Percentiles rank a stretch among this genome's conserved stretches.
Evolutionary conservation across 2,797 vertebrate species (phyloP).

Genomic region (Danio aesculapii): DNA sequence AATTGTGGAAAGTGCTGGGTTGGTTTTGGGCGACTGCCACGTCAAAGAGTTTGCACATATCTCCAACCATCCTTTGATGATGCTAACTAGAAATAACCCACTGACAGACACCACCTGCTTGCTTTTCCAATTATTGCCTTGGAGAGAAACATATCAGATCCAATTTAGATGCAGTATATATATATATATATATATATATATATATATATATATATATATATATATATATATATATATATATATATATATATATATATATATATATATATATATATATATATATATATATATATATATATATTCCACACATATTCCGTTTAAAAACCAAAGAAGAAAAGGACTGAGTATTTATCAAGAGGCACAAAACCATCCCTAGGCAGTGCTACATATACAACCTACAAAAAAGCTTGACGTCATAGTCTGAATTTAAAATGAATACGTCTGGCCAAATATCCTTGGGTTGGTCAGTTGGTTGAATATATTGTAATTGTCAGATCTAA

Average conservation of each 20-base stretch:
- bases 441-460: background rate
- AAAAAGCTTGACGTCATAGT: background rate
- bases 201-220: too few relatives aligned
- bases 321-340: slow-evolving; percentile 38
- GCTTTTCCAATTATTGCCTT: background rate
- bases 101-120: slow-evolving; percentile 15
- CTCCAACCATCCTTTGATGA: slow-evolving; percentile 18
- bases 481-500: slow-evolving; percentile 1
- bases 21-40: slow-evolving; percentile 14
- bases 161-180: slow-evolving; percentile 29
- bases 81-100: slow-evolving; percentile 1
- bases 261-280: too few relatives aligned
- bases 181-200: too few relatives aligned
- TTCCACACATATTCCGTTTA: slow-evolving; percentile 14
- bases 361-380: background rate
- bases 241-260: too few relatives aligned
- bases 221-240: too few relatives aligned
- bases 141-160: slow-evolving; percentile 28
- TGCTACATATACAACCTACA: background rate
- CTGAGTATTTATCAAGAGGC: background rate
- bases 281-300: background rate
- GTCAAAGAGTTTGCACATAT: slow-evolving; percentile 1
- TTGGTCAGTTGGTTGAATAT: background rate
- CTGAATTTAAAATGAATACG: background rate
- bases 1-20: slow-evolving; percentile 16